A percentile compares a stretch with the other conserved stretches of the same genome.
Conservation (phyloP, 2,113 vertebrate genomes). For the Pseudorasbora parva region DNA sequence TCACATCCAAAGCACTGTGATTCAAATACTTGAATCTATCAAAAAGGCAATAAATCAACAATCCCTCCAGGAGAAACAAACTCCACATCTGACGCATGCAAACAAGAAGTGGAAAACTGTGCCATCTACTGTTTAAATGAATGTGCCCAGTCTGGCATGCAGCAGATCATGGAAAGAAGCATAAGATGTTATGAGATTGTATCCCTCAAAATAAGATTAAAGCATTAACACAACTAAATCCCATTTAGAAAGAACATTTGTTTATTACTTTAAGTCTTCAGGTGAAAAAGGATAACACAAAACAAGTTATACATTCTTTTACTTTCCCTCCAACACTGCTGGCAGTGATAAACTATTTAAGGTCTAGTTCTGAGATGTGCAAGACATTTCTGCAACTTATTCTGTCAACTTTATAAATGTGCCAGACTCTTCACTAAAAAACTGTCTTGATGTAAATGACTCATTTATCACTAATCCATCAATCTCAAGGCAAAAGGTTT, state of each 20-base stretch:
- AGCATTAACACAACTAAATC: neutral
- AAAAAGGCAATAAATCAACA: neutral
- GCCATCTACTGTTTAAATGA: slow-evolving; percentile 53
- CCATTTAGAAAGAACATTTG: neutral
- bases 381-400: neutral
- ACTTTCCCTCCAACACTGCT: neutral
- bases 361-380: slow-evolving; percentile 3
- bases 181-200: neutral
- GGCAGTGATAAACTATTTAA: slow-evolving; percentile 32
- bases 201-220: neutral
- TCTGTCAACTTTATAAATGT: neutral
- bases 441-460: neutral
- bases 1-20: neutral
- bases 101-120: slow-evolving; percentile 25
- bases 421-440: slow-evolving; percentile 7
- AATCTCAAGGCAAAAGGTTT: slow-evolving; percentile 34
- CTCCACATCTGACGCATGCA: neutral
- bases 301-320: slow-evolving; percentile 1
- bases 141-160: neutral
- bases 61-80: neutral
- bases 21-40: slow-evolving; percentile 4
- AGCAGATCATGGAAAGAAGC: neutral
- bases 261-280: slow-evolving; percentile 27
- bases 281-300: slow-evolving; percentile 20
- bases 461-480: neutral